phyloP scores from a whole-genome alignment of 2,888 invertebrate species.

The Allygus modestus region DNA sequence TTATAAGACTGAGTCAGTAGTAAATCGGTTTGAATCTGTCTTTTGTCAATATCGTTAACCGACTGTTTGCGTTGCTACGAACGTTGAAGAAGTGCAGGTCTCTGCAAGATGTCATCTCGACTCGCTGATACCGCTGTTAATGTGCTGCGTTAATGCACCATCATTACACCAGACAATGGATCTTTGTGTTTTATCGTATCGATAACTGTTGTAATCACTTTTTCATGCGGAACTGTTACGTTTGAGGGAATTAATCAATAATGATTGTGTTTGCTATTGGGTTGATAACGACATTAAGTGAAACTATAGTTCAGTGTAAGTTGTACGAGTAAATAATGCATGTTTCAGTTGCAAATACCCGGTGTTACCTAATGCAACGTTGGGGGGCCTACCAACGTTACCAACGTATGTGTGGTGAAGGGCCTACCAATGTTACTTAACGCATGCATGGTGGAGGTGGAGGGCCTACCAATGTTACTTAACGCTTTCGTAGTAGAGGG shows the following conservation, averaged over 20 bases:
- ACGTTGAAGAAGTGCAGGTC: no score
- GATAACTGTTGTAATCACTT: not conserved
- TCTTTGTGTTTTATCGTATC: constrained; percentile 5
- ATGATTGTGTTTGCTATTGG: not conserved
- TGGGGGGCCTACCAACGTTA: not conserved
- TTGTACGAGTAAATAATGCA: no score
- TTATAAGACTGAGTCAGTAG: no score
- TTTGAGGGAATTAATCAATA: not conserved
- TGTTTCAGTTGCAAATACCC: no score
- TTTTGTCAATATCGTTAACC: constrained; percentile 11
- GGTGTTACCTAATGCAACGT: no score
- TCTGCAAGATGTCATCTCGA: not conserved
- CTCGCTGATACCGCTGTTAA: constrained; percentile 25
- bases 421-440: no score
- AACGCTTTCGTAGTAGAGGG: no score
- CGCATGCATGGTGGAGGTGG: no score
- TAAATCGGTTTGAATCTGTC: not conserved
- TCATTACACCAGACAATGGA: constrained; percentile 9
- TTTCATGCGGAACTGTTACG: not conserved
- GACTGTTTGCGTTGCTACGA: not conserved
- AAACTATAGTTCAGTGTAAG: no score
- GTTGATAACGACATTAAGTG: no score
- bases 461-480: not conserved
- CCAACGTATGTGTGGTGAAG: no score
- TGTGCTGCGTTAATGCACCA: not conserved